These are phyloP conservation scores for Caenorhabditis sp. DNA, from an alignment of 2,888 invertebrate species.

Conservation along the genomic window DNA sequence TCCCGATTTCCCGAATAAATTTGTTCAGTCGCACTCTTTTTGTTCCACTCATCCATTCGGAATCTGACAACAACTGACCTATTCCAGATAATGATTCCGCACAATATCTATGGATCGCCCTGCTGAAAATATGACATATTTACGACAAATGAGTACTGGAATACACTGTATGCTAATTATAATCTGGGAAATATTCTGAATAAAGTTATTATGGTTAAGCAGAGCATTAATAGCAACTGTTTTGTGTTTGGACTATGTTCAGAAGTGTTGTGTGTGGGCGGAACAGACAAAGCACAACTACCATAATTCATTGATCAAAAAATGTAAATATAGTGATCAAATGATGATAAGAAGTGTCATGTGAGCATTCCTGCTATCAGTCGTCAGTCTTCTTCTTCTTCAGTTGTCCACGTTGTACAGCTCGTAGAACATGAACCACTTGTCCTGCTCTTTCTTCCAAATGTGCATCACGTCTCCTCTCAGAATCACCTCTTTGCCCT, in stretches of 20 bases:
- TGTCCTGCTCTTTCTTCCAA: conserved; percentile 50
- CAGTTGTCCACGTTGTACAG: conserved; percentile 48
- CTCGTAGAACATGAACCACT: conserved; percentile 62
- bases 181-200: no score
- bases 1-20: conserved; percentile 42
- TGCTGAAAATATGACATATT: conserved; percentile 33
- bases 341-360: conserved; percentile 33
- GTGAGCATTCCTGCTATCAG: conserved; percentile 5
- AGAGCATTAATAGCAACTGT: no score
- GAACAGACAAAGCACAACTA: neutral
- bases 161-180: no score
- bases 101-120: conserved; percentile 61
- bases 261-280: neutral
- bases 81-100: conserved; percentile 61
- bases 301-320: conserved; percentile 7
- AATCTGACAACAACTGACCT: conserved; percentile 3
- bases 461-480: conserved; percentile 60
- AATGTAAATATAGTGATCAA: conserved; percentile 2
- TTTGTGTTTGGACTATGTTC: neutral
- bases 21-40: conserved; percentile 2
- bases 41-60: neutral
- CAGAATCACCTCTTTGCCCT: conserved; percentile 39
- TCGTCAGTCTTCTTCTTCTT: no score
- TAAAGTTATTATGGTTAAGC: no score
- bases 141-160: no score